A percentile compares a stretch with the other conserved stretches of the same genome.
Evolutionary conservation across 2,888 invertebrate species (phyloP).

Genomic region (Galerucella nymphaeae): DNA sequence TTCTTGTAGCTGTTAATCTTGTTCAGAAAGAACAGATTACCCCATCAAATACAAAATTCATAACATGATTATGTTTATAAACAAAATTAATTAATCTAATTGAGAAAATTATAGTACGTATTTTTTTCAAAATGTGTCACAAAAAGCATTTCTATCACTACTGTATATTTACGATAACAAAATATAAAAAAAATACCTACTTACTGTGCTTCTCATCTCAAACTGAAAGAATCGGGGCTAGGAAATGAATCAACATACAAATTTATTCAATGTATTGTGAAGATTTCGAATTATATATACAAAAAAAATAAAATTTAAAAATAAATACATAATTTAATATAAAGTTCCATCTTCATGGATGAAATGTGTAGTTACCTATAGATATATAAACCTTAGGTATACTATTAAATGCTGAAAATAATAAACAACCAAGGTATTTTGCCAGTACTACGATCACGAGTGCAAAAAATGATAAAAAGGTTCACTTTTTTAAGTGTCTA

Average conservation of each 20-base stretch:
- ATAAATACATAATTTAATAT: conserved; percentile 48
- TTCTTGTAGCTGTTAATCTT: no score
- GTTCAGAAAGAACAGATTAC: no score
- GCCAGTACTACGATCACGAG: neutral
- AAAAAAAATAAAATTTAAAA: conserved; percentile 43
- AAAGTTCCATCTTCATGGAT: conserved; percentile 28
- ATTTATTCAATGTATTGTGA: conserved; percentile 40
- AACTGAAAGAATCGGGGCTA: neutral
- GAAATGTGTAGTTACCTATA: conserved; percentile 26
- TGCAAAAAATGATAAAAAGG: neutral
- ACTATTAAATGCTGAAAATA: conserved; percentile 30
- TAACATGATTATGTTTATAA: no score
- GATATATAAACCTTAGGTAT: conserved; percentile 31
- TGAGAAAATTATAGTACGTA: no score
- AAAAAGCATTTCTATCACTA: no score
- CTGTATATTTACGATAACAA: no score
- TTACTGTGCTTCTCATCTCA: no score
- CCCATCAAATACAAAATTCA: no score
- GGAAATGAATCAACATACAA: neutral
- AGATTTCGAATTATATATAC: conserved; percentile 43
- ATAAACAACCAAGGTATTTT: neutral
- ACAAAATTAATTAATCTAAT: no score
- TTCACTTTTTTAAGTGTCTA: no score
- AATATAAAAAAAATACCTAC: no score
- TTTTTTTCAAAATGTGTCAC: no score